phyloP scores from a whole-genome alignment of 2,888 invertebrate species.

The Hirtodrosophila duncani region DNA sequence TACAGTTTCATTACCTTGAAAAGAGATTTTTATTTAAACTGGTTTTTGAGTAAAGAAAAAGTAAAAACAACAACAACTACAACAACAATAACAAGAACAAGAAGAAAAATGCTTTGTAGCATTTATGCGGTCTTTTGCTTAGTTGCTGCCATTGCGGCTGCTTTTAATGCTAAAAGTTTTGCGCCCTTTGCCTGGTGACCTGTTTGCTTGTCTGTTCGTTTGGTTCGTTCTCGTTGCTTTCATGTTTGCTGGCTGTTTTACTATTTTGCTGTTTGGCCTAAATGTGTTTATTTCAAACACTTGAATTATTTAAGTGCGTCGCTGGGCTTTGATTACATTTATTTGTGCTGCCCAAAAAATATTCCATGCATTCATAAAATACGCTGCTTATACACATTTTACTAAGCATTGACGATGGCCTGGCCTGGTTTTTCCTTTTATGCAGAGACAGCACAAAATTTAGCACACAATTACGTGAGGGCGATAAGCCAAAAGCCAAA shows the following conservation, averaged over 20 bases:
- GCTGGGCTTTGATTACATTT: constrained; percentile 25
- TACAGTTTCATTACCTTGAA: constrained; percentile 65
- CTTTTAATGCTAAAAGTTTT: constrained; percentile 55
- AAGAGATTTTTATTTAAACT: constrained; percentile 70
- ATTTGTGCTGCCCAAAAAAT: constrained; percentile 40
- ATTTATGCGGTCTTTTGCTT: constrained; percentile 65
- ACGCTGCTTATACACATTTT: constrained; percentile 58
- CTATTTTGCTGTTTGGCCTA: constrained; percentile 9
- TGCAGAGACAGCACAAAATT: constrained; percentile 62
- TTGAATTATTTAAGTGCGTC: constrained; percentile 61
- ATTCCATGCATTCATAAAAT: constrained; percentile 71
- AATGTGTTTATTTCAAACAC: constrained; percentile 49
- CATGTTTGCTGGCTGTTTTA: background rate
- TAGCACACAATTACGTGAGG: constrained; percentile 60
- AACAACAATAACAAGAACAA: constrained; percentile 1
- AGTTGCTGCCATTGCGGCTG: constrained; percentile 23
- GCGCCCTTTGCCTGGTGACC: constrained; percentile 39
- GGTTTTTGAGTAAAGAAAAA: constrained; percentile 35
- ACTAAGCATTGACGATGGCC: constrained; percentile 23
- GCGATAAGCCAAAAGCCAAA: constrained; percentile 51
- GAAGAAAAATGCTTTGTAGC: constrained; percentile 57
- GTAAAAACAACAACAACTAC: background rate
- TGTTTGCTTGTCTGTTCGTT: constrained; percentile 14
- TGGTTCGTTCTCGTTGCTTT: too few species aligned
- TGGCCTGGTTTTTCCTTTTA: constrained; percentile 17